Base-by-base conservation (phyloP, 2,888 invertebrate species). In the Dryobotodes eremita region DNA sequence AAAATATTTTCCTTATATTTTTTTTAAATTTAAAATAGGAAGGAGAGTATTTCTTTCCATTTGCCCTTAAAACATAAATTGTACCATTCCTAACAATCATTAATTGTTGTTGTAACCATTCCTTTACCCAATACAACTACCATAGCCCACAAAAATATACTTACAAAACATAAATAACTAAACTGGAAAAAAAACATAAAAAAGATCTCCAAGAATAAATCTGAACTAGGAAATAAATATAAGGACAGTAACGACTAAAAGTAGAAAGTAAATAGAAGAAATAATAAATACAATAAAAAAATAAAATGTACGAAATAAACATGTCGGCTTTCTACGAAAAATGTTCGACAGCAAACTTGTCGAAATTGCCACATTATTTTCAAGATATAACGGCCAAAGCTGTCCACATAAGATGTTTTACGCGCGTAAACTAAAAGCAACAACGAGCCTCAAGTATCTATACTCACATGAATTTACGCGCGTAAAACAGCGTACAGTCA, bases 161-260 rank as follows among this genome's bases (percentile, higher is more conserved):
- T 36, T 36, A 36, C 31, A 59, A 75, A 61, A 71, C 73, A 66
- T 31, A 65, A 48, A 76, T 42, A 71, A 79, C 68, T 36, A 50
- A 65, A 42, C 10, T 26, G 7, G 5, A 36, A 70, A 73, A 70
- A 55, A 55, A 42, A 1, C 3, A 1, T 11, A 3, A 0, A 2
- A 23, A 0, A 20, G 23, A 26, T 10, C 7, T 36, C 6, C n/a
- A 1, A 70, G 1, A 70, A 53, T 55, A 70, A 31, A 53, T 36
- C 10, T 17, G 23, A 53, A 69, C n/a, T 17, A 36, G 11, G 36
- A 53, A 31, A 26, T 3, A 68, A 36, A 55, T 11, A 17, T 17
- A 70, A 17, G 0, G 0, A 55, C 11, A n/a, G 10, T 53, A 53
- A 69, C 36, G 17, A 1, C 8, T 31, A 17, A 55, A 11, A 11